Base-by-base conservation (phyloP, 64 coral and sea anemone species). In the Cladopsammia gracilis region DNA sequence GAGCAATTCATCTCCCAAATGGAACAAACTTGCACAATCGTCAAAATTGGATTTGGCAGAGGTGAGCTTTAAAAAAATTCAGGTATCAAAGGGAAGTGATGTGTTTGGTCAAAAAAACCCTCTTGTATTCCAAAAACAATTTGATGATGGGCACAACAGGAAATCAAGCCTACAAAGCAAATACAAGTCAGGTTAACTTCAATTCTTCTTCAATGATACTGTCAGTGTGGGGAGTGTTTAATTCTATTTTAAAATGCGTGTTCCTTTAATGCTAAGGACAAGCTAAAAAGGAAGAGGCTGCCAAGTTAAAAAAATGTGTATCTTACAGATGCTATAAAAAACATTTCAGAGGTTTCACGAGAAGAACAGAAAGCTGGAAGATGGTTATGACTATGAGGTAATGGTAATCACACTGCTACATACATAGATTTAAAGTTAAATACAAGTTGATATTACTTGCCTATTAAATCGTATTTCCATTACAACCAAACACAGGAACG, bases 381-480 rank as follows among this genome's bases (percentile, higher is more conserved):
- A 83, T 83, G 79, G 79, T 4, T 83, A 83, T 83, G 79, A 83
- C 24, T 83, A 83, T 45, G 79, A 83, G 79, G 57, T 83, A 83
- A 83, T 34, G n/a, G 13, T 62, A 7, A 7, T 48, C 48, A 57
- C 43, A 46, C 45, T 67, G 18, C 48, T 9, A 9, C 15, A 23
- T 49, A 65, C 42, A 68, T 42, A n/a, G 65, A 51, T 46, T 42
- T 76, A 26, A 10, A 20, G 18, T 22, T 64, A 26, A 6, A 7
- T 48, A 48, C 25, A 24, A n/a, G 8, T 3, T 49, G 15, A 70
- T 86, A 42, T 22, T 86, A 53, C 51, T 53, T 53, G 51, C 10
- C 1, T 2, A 19, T 48, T 46, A 68, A 43, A 58, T 24, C 13
- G 14, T 80, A 15, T 58, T 8, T 15, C 24, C 6, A 25, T 23